Evolutionary conservation across 2,113 vertebrate genomes (phyloP).

Genomic region (Atractosteus spatula): DNA sequence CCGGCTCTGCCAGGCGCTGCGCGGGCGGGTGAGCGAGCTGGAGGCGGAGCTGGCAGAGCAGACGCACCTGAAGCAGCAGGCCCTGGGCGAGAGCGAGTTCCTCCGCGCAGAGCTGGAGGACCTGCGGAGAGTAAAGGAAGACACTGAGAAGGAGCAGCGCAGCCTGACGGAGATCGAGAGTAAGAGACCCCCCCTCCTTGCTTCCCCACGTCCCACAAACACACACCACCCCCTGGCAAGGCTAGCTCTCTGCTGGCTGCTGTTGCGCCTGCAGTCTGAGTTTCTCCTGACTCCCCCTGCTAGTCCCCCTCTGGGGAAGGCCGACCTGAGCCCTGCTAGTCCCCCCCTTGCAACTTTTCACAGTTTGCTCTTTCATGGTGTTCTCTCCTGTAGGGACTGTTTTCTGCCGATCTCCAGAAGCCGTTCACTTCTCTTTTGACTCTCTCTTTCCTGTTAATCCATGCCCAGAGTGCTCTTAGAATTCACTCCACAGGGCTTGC

Average conservation of each 20-base stretch:
- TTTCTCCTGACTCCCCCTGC: not conserved
- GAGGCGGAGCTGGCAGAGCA: slow-evolving; percentile 94
- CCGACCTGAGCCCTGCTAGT: not conserved
- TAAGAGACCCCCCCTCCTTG: slow-evolving; percentile 54
- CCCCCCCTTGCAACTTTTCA: not conserved
- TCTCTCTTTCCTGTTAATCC: too few relatives aligned
- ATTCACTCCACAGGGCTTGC: too few relatives aligned
- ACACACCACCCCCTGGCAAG: too few relatives aligned
- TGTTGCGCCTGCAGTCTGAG: not conserved
- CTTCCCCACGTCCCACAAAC: not conserved
- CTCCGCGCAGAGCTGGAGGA: slow-evolving; percentile 87
- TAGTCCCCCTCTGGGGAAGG: not conserved
- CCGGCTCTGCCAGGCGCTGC: slow-evolving; percentile 74
- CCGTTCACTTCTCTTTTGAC: too few relatives aligned
- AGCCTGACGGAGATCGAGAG: slow-evolving; percentile 91
- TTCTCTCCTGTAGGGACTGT: not conserved
- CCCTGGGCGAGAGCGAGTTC: slow-evolving; percentile 84
- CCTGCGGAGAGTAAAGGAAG: slow-evolving; percentile 80
- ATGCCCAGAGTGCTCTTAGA: too few relatives aligned
- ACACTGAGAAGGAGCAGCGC: slow-evolving; percentile 91
- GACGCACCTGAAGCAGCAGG: slow-evolving; percentile 87
- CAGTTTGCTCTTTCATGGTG: not conserved
- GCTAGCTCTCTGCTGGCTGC: too few relatives aligned
- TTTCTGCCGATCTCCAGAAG: too few relatives aligned
- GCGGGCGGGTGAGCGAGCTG: slow-evolving; percentile 80